Conservation (phyloP, 2,113 vertebrate genomes). For the Periophthalmus modestus region DNA sequence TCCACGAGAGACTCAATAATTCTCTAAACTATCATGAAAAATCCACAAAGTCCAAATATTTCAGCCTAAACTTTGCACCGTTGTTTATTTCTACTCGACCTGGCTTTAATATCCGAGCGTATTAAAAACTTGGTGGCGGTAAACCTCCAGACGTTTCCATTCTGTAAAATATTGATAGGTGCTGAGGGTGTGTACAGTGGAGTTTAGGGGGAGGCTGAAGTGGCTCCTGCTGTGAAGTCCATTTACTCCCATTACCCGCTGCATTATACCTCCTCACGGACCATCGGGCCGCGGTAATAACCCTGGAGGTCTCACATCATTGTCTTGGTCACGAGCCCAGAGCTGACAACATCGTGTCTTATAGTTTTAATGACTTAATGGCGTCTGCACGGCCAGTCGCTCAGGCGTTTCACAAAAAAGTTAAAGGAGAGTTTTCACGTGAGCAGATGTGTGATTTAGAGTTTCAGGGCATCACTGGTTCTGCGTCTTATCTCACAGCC, state of each 20-base stretch:
- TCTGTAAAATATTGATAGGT: conserved; percentile 12
- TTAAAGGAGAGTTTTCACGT: background rate
- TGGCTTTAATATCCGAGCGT: background rate
- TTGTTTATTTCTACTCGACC: background rate
- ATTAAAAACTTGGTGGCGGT: background rate
- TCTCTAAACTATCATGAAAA: no score
- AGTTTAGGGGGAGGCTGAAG: conserved; percentile 7
- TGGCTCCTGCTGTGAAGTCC: conserved; percentile 11
- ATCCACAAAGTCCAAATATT: background rate
- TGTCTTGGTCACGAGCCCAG: conserved; percentile 23
- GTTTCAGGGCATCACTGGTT: no score
- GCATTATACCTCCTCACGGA: conserved; percentile 45
- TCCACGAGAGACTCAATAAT: no score
- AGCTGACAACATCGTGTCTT: conserved; percentile 6
- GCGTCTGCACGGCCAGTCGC: background rate
- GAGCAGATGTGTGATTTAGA: background rate
- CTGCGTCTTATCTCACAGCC: no score
- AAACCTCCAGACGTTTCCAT: background rate
- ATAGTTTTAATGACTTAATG: background rate
- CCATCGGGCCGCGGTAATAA: conserved; percentile 48
- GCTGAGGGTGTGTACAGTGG: conserved; percentile 9
- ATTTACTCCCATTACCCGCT: conserved; percentile 34
- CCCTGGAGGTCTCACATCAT: conserved; percentile 35
- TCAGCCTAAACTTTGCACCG: background rate
- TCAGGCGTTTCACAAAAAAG: background rate